Evolutionary conservation across 1,140 invertebrate species (phyloP).

Genomic region (Pseudomyrmex gracilis): DNA sequence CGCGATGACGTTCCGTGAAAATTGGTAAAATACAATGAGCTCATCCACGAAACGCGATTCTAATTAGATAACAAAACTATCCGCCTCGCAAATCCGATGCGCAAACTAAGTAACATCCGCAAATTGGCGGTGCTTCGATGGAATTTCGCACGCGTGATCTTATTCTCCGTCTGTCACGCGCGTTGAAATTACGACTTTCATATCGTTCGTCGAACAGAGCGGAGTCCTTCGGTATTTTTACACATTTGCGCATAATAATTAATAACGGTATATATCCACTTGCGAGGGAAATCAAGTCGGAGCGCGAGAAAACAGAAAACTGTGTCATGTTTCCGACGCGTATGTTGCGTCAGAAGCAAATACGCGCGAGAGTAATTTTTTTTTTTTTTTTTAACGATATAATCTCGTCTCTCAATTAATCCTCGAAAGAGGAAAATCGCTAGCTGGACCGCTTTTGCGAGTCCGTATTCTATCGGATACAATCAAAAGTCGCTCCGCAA

Average conservation of each 20-base stretch:
- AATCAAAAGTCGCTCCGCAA: too few species aligned
- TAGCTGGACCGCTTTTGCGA: too few species aligned
- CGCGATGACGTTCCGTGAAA: background rate
- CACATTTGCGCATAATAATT: constrained; percentile 4
- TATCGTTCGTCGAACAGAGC: background rate
- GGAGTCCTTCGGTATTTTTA: background rate
- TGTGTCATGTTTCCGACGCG: background rate
- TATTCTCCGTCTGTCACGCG: background rate
- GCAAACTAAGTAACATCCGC: too few species aligned
- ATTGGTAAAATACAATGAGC: background rate
- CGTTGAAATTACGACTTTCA: background rate
- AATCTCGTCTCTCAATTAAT: too few species aligned
- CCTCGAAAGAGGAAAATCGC: too few species aligned
- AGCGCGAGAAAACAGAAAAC: background rate
- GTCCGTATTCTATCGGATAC: too few species aligned
- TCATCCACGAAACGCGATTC: background rate
- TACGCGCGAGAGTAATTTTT: background rate
- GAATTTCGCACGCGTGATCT: too few species aligned
- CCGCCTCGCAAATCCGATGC: background rate
- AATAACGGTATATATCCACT: background rate
- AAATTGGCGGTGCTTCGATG: too few species aligned
- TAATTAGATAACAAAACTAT: constrained; percentile 1
- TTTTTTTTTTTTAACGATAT: background rate
- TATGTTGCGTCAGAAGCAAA: background rate
- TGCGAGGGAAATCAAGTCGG: background rate